Percentiles rank a stretch among this genome's conserved stretches.
These are phyloP conservation scores for Acanthococcus lagerstroemiae DNA, from an alignment of 2,888 invertebrate genomes.

Conservation along the genomic window DNA sequence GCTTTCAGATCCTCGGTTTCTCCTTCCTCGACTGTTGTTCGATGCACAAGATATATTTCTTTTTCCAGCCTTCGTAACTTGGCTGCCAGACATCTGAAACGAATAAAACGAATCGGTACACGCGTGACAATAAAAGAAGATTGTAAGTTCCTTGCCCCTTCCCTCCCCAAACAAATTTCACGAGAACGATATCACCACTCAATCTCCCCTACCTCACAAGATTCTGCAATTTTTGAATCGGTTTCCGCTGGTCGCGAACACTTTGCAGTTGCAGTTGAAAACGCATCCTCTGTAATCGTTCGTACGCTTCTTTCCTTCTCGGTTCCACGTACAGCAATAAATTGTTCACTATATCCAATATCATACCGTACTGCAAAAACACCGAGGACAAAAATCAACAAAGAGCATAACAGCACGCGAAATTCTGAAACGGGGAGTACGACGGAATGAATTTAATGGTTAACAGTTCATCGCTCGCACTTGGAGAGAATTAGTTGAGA, in stretches of 20 bases:
- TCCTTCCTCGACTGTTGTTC: conserved; percentile 65
- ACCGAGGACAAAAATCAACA: conserved; percentile 34
- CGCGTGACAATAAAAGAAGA: too few relatives aligned
- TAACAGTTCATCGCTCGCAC: too few relatives aligned
- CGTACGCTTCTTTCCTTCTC: conserved; percentile 79
- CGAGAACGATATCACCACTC: not conserved
- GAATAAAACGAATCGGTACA: not conserved
- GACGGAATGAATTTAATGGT: not conserved
- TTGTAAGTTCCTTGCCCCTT: too few relatives aligned
- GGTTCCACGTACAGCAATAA: conserved; percentile 93
- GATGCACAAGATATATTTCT: conserved; percentile 76
- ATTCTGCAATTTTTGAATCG: conserved; percentile 85
- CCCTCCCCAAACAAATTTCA: not conserved
- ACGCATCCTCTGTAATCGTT: conserved; percentile 80
- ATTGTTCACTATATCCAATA: conserved; percentile 95
- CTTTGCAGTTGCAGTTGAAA: conserved; percentile 88
- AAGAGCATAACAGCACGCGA: too few relatives aligned
- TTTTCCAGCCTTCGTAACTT: conserved; percentile 77
- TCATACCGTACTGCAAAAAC: conserved; percentile 74
- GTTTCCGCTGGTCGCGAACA: conserved; percentile 80
- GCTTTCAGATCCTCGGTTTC: conserved; percentile 52
- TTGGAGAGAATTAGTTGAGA: conserved; percentile 89
- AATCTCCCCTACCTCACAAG: conserved; percentile 45
- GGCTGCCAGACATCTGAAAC: conserved; percentile 59
- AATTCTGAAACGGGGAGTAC: too few relatives aligned